Evolutionary conservation across 2,888 invertebrate genomes (phyloP).

Genomic region (Beris chalybata): DNA sequence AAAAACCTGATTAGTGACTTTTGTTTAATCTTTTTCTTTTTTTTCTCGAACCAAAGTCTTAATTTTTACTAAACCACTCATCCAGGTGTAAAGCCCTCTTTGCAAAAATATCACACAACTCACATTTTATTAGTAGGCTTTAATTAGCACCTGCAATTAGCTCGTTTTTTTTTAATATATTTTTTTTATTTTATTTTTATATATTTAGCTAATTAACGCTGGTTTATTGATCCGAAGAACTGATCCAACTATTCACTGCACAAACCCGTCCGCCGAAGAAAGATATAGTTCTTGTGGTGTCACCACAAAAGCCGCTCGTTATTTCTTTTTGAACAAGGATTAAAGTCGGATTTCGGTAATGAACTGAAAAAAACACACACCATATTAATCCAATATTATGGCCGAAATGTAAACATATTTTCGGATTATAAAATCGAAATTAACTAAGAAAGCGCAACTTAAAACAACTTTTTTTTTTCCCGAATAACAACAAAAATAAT

Average conservation of each 20-base stretch:
- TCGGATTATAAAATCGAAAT: no score
- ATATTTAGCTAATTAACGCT: conserved; percentile 6
- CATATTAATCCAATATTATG: no score
- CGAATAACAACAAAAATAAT: conserved; percentile 22
- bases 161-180: conserved; percentile 15
- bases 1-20: conserved; percentile 14
- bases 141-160: conserved; percentile 37
- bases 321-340: no score
- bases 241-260: conserved; percentile 15
- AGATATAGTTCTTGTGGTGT: no score
- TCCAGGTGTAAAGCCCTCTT: conserved; percentile 18
- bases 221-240: conserved; percentile 7
- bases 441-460: no score
- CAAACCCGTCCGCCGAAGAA: no score
- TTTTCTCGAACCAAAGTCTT: neutral
- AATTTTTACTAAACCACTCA: conserved; percentile 15
- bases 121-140: conserved; percentile 23
- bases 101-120: conserved; percentile 27
- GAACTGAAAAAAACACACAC: no score
- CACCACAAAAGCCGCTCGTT: no score
- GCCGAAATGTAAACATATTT: no score
- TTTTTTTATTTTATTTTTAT: conserved; percentile 18
- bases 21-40: conserved; percentile 4
- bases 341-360: no score
- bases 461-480: no score